Base-by-base conservation (phyloP, 2,113 vertebrate species). In the Malaclemys terrapin region DNA sequence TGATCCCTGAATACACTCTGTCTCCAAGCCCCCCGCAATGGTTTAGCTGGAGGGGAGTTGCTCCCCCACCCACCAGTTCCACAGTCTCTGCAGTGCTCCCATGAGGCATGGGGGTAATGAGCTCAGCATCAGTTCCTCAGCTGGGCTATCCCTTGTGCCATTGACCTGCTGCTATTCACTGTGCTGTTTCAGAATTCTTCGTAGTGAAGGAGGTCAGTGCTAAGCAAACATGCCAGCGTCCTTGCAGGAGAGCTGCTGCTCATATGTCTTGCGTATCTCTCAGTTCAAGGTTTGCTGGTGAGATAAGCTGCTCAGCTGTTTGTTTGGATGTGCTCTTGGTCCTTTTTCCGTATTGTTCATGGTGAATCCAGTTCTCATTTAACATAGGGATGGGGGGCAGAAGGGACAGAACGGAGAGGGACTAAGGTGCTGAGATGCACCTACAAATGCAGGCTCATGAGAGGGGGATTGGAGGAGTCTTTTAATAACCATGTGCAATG, bases 281-380 rank as follows among this genome's bases (percentile, higher is more conserved):
- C 69, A 24, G 6, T 31, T 96, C 97, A 97, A 97, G 97, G 97
- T 89, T 95, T 84, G 5, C 75, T 78, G 78, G 49, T 69, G 87
- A 94, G 96, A 97, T 97, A 96, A 95, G 87, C 10, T 22, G 10
- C 45, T 87, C 54, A 76, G 84, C 54, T 89, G 80, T 84, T 94
- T 82, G 91, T 91, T 95, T 95, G 24, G 85, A 35, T 91, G 81
- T n/a, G 79, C 88, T 79, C 38, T 56, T 57, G 72, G 38, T 84
- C 10, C 35, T 84, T 62, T 84, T 45, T 59, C 81, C 24, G 50
- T 1, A 0, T 62, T 35, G 56, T 35, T 83, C 1, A 0, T 12
- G 50, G 52, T 78, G 47, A 84, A 42, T 75, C 49, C 59, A 86
- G 62, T 85, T 80, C 53, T 53, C 59, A 62, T 79, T 3, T 1